Evolutionary conservation across 2,888 invertebrate genomes (phyloP).

Genomic region (Deroplatys truncata): DNA sequence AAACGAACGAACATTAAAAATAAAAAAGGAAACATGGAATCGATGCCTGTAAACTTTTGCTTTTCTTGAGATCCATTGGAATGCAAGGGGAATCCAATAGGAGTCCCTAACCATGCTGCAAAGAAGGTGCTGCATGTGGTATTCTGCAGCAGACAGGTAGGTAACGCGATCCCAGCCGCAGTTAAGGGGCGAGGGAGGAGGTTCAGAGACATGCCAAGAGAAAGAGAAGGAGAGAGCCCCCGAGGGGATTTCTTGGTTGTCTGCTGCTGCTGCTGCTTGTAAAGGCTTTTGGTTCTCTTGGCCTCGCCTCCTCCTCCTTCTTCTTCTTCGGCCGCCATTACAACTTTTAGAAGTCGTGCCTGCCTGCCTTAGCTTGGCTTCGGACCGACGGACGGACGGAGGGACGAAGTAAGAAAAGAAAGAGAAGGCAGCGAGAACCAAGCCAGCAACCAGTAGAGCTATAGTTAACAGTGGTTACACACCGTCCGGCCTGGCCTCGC

Average conservation of each 20-base stretch:
- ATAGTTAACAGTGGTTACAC: conserved; percentile 19
- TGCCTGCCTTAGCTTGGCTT: conserved; percentile 5
- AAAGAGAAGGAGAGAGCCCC: not conserved
- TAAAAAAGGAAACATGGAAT: too few species aligned
- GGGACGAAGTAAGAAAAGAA: not conserved
- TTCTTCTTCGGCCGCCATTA: conserved; percentile 23
- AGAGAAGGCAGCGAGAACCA: not conserved
- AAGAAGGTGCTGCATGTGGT: not conserved
- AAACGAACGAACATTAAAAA: too few species aligned
- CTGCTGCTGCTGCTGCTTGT: conserved; percentile 12
- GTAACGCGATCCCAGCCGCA: not conserved
- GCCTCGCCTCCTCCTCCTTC: conserved; percentile 23
- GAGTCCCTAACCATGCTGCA: too few species aligned
- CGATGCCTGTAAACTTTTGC: too few species aligned
- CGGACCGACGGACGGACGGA: conserved; percentile 1
- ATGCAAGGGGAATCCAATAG: too few species aligned
- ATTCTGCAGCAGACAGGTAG: not conserved
- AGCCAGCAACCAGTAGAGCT: conserved; percentile 15
- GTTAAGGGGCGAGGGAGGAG: not conserved
- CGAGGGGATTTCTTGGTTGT: conserved; percentile 8
- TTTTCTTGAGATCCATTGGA: too few species aligned
- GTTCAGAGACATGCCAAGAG: not conserved
- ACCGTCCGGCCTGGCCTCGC: not conserved
- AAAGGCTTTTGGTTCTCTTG: conserved; percentile 9
- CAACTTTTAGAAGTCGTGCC: conserved; percentile 15